Evolutionary conservation across 2,888 invertebrate genomes (phyloP), one percentile per base, ranked within the genome.

Genomic region (Glomeris marginata): DNA sequence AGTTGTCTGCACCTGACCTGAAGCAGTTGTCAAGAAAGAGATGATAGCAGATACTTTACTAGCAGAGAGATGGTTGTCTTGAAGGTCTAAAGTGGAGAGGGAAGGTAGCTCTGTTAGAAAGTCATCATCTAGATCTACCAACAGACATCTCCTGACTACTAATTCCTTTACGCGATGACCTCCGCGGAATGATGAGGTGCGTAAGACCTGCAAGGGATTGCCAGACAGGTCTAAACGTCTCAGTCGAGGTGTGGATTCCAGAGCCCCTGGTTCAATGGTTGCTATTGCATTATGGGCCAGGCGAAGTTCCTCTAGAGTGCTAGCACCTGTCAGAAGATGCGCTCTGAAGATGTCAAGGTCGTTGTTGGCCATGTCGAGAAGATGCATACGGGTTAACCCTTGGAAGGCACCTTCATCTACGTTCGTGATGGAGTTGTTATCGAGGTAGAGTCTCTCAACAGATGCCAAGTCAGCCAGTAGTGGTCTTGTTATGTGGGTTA

Each of bases 321-420:
- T 53, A 11, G 56, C 56, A 4, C 61, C 61, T 2, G 53, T 45
- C 47, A 61, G 60, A 8, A 57, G 56, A 41, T 54, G 53, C 1
- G 50, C 51, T 20, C 53, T 57, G 8, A 61, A 47, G 45, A 58
- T 58, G 45, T 56, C 58, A 28, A 61, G 50, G 40, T 58, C 57
- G 53, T 66, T 66, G 44, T 58, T 44, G 22, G 58, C 60, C 33
- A 61, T 49, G 50, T 60, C 60, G 33, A 61, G 48, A 49, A 58
- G 60, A 5, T 49, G 77, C 77, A 60, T 41, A 10, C 55, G 41
- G 59, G 77, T 78, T 72, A 88, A 77, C 45, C 80, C 76, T 58
- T 76, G 75, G 65, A 90, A 90, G 8, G 87, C 80, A 54, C 77
- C 79, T 61, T 83, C 78, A 63, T 87, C 85, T 61, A 90, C 85